Conservation (phyloP, 2,797 vertebrate species). For the Enteromius anoplus region DNA sequence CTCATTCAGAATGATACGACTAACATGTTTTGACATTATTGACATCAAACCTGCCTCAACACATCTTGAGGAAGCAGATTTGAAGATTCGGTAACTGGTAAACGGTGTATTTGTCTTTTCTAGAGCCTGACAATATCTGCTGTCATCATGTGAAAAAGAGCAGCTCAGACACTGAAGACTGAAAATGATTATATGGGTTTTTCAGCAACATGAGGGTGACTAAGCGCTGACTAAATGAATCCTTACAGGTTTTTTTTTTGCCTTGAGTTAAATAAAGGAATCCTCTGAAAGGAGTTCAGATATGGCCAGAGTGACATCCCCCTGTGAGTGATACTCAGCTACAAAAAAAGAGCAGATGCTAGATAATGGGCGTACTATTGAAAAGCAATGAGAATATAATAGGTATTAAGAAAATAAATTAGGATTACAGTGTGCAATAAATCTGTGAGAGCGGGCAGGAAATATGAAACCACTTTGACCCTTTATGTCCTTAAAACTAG, state of each 20-base stretch:
- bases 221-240: background rate
- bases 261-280: background rate
- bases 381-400: conserved; percentile 1
- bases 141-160: background rate
- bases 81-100: background rate
- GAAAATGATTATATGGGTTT: background rate
- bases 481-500: background rate
- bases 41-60: background rate
- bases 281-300: background rate
- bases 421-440: background rate
- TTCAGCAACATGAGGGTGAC: background rate
- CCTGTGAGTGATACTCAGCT: too few relatives aligned
- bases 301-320: too few relatives aligned
- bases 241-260: background rate
- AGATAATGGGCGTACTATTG: background rate
- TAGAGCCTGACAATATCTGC: too few relatives aligned
- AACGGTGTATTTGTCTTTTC: too few relatives aligned
- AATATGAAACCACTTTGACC: conserved; percentile 19
- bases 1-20: background rate
- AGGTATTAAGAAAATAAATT: background rate
- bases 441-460: background rate
- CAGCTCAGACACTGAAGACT: background rate
- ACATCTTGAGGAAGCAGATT: background rate
- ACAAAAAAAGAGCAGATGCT: background rate
- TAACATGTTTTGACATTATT: background rate